Evolutionary conservation across 1,140 invertebrate species (phyloP).

Genomic region (Drosophila lacertosa): DNA sequence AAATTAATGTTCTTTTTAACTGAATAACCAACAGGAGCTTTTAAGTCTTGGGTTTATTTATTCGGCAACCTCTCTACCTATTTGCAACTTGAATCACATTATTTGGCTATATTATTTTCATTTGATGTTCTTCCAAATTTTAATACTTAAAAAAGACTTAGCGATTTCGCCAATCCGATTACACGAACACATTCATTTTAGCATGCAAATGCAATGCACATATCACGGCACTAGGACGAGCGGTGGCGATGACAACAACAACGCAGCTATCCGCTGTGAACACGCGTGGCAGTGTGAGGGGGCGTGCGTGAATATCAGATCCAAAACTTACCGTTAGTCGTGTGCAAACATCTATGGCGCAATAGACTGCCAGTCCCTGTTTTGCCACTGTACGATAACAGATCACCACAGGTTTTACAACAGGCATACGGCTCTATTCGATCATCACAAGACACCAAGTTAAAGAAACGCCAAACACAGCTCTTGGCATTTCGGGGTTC

Average conservation of each 20-base stretch:
- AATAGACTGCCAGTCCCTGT: conserved; percentile 70
- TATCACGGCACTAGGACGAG: conserved; percentile 46
- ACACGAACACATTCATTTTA: not conserved
- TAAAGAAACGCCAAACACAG: conserved; percentile 73
- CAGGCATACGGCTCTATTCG: conserved; percentile 69
- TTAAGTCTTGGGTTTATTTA: not conserved
- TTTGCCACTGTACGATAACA: conserved; percentile 67
- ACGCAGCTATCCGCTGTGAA: conserved; percentile 29
- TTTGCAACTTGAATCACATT: not conserved
- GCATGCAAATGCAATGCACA: conserved; percentile 14
- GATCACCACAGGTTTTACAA: conserved; percentile 71
- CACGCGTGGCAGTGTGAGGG: conserved; percentile 73
- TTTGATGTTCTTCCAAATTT: not conserved
- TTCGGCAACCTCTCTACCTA: not conserved
- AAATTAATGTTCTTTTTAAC: not conserved
- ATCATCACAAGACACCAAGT: conserved; percentile 67
- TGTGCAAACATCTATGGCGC: conserved; percentile 67
- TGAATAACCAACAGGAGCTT: too few relatives aligned
- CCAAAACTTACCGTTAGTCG: conserved; percentile 73
- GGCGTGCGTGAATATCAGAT: conserved; percentile 57
- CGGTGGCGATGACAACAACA: conserved; percentile 48
- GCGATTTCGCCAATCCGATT: not conserved
- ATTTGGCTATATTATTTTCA: not conserved
- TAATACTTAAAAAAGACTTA: not conserved
- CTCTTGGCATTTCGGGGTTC: conserved; percentile 70